Evolutionary conservation across 2,888 invertebrate species (phyloP).

Genomic region (Cremastobaeus sp.): DNA sequence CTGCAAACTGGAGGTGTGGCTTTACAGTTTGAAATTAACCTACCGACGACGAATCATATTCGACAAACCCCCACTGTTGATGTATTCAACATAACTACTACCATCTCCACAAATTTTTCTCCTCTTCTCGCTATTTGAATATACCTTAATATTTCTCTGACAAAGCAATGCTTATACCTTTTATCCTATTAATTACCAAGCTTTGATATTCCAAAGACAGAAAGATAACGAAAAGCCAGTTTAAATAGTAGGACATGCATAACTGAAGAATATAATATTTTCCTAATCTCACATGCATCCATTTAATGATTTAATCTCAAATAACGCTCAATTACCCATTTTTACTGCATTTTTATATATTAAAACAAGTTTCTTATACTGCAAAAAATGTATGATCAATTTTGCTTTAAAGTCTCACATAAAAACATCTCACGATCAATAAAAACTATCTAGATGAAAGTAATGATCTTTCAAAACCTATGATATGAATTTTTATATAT

Average conservation of each 20-base stretch:
- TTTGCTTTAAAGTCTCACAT: no score
- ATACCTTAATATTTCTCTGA: conserved; percentile 55
- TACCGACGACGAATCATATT: conserved; percentile 74
- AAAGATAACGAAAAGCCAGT: conserved; percentile 62
- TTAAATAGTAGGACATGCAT: conserved; percentile 40
- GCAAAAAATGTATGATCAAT: no score
- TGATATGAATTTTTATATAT: no score
- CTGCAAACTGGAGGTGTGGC: conserved; percentile 72
- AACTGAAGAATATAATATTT: conserved; percentile 9
- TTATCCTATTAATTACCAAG: conserved; percentile 73
- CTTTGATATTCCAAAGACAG: conserved; percentile 74
- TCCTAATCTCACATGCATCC: conserved; percentile 26
- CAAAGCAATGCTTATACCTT: conserved; percentile 55
- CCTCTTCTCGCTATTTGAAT: conserved; percentile 42
- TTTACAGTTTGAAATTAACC: conserved; percentile 70
- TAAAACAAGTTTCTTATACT: no score
- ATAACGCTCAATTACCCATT: no score
- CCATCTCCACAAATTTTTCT: conserved; percentile 55
- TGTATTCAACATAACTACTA: conserved; percentile 62
- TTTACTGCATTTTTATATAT: no score
- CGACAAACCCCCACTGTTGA: conserved; percentile 68
- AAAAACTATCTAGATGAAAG: no score
- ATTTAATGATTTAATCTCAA: no score
- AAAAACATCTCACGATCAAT: no score
- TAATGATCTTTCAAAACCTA: no score